Base-by-base conservation (phyloP, 2,888 invertebrate species). In the Coelinius sp. region DNA sequence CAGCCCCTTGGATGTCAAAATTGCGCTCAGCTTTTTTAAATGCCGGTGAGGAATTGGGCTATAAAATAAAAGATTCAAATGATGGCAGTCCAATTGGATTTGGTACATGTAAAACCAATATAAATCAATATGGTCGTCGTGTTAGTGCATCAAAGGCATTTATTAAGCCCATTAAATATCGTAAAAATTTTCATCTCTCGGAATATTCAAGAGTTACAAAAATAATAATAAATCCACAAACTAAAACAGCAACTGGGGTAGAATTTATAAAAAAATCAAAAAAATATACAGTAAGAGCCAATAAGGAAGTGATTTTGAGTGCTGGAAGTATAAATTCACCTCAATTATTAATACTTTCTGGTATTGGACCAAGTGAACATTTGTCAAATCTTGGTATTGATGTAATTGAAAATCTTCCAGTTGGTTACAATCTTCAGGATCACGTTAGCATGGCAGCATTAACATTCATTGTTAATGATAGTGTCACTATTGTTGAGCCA, bases 281-380 rank as follows among this genome's bases (percentile, higher is more conserved):
- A 81, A 90, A 89, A 65, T 91, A 88, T 73, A 79, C 83, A 1
- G 89, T 90, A 0, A 84, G 86, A 3, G 94, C 94, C 1, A 90
- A 89, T 12, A 94, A 93, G 76, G 96, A 95, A 88, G 91, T 97
- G 0, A 91, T 97, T 67, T 86, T 96, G 27, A 92, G 94, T 6
- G 95, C 95, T 0, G 97, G 97, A 75, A 89, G 94, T 0, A 92
- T 97, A 27, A 95, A 94, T 77, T 94, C 95, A 1, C 95, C 97
- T 0, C 96, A 97, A 83, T 86, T 97, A 2, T 86, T 97, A 56
- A 94, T 96, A 94, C 85, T 96, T 12, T 96, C 96, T 0, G 97
- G 97, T 10, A 89, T 96, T 27, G 95, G 95, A 0, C 94, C 94
- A 0, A 87, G 84, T 31, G 88, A 91, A 0, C 92, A 94, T 81